phyloP scores from a whole-genome alignment of 2,113 vertebrate species.

The Zosterops lateralis region DNA sequence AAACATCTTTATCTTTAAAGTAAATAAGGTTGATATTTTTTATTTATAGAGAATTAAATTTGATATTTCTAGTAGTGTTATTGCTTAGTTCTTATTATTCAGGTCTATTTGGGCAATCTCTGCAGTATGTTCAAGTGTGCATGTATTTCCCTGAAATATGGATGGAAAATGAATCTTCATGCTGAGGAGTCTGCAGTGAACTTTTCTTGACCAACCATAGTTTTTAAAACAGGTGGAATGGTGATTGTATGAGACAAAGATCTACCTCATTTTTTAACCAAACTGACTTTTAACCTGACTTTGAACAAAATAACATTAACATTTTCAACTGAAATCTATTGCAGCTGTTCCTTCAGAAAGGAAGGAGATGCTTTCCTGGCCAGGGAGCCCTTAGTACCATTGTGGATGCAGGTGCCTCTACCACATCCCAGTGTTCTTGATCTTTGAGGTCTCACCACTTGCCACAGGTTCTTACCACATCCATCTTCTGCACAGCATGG shows the following conservation, averaged over 20 bases:
- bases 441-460: background rate
- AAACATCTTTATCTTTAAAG: background rate
- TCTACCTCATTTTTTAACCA: background rate
- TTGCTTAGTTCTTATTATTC: background rate
- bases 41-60: background rate
- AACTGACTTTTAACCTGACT: background rate
- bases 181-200: background rate
- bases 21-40: background rate
- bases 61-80: background rate
- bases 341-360: background rate
- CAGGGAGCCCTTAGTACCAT: background rate
- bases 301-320: background rate
- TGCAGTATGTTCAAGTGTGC: background rate
- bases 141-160: background rate
- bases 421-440: background rate
- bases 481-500: background rate
- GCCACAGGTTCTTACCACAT: background rate
- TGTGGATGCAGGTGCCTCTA: background rate
- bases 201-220: background rate
- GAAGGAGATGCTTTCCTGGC: background rate
- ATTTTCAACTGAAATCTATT: background rate
- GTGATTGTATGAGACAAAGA: background rate
- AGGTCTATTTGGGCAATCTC: background rate
- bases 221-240: background rate
- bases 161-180: background rate